These are phyloP conservation scores for Geopemphigus sp. DNA, from an alignment of 1,140 invertebrate genomes.

Conservation along the genomic window DNA sequence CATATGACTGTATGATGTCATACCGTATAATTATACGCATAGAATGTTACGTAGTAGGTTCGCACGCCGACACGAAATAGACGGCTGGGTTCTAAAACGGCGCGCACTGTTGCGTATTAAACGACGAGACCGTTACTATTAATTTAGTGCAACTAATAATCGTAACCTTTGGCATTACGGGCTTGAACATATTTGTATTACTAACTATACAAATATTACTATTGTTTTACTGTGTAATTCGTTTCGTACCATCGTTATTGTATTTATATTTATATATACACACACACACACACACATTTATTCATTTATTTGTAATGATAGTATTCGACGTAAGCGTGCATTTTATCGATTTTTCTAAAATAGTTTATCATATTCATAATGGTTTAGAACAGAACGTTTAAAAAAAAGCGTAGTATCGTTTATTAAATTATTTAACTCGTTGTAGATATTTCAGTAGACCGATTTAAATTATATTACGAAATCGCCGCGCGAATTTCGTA, in stretches of 20 bases:
- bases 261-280: neutral
- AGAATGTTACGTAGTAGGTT: neutral
- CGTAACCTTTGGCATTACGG: neutral
- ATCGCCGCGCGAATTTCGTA: too few species aligned
- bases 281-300: neutral
- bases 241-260: too few species aligned
- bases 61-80: neutral
- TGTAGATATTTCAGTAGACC: too few species aligned
- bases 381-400: too few species aligned
- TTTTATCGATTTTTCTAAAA: too few species aligned
- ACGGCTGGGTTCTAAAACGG: neutral
- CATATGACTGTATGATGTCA: slow-evolving; percentile 16
- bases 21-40: neutral
- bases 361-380: too few species aligned
- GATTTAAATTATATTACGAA: too few species aligned
- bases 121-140: slow-evolving; percentile 9
- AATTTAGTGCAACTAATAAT: slow-evolving; percentile 1
- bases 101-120: neutral
- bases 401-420: too few species aligned
- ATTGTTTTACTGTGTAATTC: neutral
- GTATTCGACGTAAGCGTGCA: too few species aligned
- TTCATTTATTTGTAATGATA: neutral
- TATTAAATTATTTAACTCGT: too few species aligned
- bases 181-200: neutral
- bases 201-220: neutral